phyloP scores from a whole-genome alignment of 2,888 invertebrate species.

The Agrilus mali region DNA sequence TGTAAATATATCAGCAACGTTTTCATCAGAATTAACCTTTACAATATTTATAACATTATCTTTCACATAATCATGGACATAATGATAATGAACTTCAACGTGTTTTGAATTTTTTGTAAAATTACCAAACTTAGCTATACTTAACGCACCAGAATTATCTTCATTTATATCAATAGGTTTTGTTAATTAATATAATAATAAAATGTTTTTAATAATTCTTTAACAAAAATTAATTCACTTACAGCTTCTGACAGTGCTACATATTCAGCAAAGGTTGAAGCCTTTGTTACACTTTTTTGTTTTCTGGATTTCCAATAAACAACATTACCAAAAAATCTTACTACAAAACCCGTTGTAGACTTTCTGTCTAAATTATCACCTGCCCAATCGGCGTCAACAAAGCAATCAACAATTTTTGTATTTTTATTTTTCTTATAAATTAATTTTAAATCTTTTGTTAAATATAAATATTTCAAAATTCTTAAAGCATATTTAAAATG shows the following conservation, averaged over 20 bases:
- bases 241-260: constrained; percentile 13
- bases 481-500: constrained; percentile 18
- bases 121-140: too few species aligned
- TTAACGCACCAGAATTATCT: too few species aligned
- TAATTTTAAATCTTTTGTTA: constrained; percentile 17
- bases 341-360: constrained; percentile 5
- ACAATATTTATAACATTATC: too few species aligned
- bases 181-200: neutral
- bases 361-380: constrained; percentile 15
- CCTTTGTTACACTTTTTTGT: constrained; percentile 20
- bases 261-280: constrained; percentile 15
- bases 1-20: too few species aligned
- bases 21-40: too few species aligned
- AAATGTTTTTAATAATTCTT: constrained; percentile 4
- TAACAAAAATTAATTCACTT: constrained; percentile 10
- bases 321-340: constrained; percentile 4
- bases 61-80: too few species aligned
- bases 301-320: constrained; percentile 21
- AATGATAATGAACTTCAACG: too few species aligned
- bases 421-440: constrained; percentile 10
- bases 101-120: too few species aligned
- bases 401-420: constrained; percentile 9
- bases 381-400: constrained; percentile 25
- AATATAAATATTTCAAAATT: too few species aligned
- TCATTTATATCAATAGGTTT: too few species aligned